These are phyloP conservation scores for Allolobophora icterica DNA, from an alignment of 2,888 invertebrate genomes.

Conservation along the genomic window DNA sequence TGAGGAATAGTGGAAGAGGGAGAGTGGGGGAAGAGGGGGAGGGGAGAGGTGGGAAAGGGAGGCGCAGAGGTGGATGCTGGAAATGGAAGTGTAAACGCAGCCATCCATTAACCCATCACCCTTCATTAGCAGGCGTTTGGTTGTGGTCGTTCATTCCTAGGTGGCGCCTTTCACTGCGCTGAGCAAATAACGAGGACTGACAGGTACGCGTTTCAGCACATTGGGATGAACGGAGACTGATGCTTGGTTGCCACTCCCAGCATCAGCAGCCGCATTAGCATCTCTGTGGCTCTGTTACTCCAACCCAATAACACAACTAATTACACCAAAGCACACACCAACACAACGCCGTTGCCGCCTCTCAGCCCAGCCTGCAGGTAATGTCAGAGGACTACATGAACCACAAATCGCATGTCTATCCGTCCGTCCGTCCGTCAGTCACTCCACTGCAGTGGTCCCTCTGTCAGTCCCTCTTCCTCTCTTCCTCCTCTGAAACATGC, in stretches of 20 bases:
- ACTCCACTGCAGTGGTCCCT: too few relatives aligned
- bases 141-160: neutral
- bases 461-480: too few relatives aligned
- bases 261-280: neutral
- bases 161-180: neutral
- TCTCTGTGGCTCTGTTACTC: neutral
- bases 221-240: neutral
- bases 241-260: neutral
- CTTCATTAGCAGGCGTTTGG: neutral
- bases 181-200: neutral
- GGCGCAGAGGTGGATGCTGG: neutral
- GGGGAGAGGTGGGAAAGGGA: neutral
- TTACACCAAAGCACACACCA: neutral
- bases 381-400: neutral
- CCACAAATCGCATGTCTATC: neutral
- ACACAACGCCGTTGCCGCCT: neutral
- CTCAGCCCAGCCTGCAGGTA: neutral
- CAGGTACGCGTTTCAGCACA: neutral
- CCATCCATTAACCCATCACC: slow-evolving; percentile 17
- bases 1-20: neutral
- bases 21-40: too few relatives aligned
- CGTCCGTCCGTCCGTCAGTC: too few relatives aligned
- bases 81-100: neutral
- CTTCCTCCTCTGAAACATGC: too few relatives aligned
- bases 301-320: neutral